phyloP scores from a whole-genome alignment of 2,797 vertebrate genomes.

The Chelonia mydas region DNA sequence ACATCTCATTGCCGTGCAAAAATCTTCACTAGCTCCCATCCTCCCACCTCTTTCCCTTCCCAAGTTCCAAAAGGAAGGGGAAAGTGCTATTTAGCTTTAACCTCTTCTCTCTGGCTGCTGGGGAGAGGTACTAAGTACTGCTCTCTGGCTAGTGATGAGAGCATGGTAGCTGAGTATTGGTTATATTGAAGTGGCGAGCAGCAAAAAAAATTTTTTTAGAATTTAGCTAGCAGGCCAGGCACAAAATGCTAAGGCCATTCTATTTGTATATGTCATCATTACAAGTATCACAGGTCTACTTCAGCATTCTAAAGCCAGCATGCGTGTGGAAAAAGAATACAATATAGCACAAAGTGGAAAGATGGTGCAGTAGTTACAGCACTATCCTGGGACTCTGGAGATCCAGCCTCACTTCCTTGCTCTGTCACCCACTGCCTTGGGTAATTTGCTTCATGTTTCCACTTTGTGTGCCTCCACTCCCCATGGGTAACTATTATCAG shows the following conservation, averaged over 20 bases:
- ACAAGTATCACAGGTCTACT: conserved; percentile 61
- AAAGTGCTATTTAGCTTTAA: conserved; percentile 19
- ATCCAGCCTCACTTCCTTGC: conserved; percentile 59
- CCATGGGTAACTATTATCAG: conserved; percentile 39
- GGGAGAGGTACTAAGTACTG: conserved; percentile 6
- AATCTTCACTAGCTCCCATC: background rate
- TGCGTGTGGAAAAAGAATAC: conserved; percentile 34
- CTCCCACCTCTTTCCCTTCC: background rate
- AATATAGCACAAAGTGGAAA: conserved; percentile 49
- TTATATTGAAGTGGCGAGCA: conserved; percentile 14
- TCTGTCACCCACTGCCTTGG: conserved; percentile 59
- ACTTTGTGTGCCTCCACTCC: conserved; percentile 27
- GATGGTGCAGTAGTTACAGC: conserved; percentile 63
- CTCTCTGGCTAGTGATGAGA: conserved; percentile 46
- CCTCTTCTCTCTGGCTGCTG: conserved; percentile 32
- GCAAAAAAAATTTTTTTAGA: too few species aligned
- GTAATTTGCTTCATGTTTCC: background rate
- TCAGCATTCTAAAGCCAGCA: conserved; percentile 22
- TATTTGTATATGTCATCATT: conserved; percentile 52
- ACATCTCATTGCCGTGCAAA: background rate
- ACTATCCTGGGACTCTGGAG: conserved; percentile 45
- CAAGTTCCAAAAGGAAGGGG: background rate
- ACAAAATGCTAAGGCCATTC: conserved; percentile 53
- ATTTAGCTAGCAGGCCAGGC: too few species aligned
- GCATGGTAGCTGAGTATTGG: conserved; percentile 43